Evolutionary conservation across 2,797 vertebrate species (phyloP), one percentile per base, ranked within the genome.

Genomic region (Decapterus maruadsi): DNA sequence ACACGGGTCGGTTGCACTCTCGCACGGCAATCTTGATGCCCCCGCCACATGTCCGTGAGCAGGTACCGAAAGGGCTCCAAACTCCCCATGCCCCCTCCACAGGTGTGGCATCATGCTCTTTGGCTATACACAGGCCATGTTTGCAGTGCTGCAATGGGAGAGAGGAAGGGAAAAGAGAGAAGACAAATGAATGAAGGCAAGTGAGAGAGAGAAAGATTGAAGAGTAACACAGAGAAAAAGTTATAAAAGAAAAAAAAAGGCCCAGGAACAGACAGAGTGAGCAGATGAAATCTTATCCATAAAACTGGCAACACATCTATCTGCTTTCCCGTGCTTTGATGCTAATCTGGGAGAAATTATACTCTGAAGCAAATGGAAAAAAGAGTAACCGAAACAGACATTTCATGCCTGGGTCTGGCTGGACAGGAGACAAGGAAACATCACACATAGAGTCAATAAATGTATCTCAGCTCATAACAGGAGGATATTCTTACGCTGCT

Each of bases 1-100:
- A 99, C 98, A 96, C 95, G 4, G 98, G 98, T 91, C 95, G 92
- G 96, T 98, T 97, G 96, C 98, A 99, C 85, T 99, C 98, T 0
- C 98, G 95, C 46, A 95, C 92, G 0, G 97, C 96, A 0, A 95
- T 97, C 94, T 97, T 99, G 92, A 99, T 98, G 78, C 98, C 98
- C 0, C 98, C 98, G 0, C 98, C 96, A 0, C 98, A 99, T 1
- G 97, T 97, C 81, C 98, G 95, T 0, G 98, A 99, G 91, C 98
- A 99, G 78, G 95, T 95, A 86, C 97, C 98, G 1, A 99, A 99
- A n/a, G 96, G 97, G 88, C 96, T 99, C 98, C 98, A 99, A 0
- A 96, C 95, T 17, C 98, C 98, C 98, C 98, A 99, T 0, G 97
- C 96, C 55, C 98, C 98, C 0, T 99, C 97, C 36, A 94, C 93